Evolutionary conservation across 2,797 vertebrate genomes (phyloP).

Genomic region (Columba guinea): DNA sequence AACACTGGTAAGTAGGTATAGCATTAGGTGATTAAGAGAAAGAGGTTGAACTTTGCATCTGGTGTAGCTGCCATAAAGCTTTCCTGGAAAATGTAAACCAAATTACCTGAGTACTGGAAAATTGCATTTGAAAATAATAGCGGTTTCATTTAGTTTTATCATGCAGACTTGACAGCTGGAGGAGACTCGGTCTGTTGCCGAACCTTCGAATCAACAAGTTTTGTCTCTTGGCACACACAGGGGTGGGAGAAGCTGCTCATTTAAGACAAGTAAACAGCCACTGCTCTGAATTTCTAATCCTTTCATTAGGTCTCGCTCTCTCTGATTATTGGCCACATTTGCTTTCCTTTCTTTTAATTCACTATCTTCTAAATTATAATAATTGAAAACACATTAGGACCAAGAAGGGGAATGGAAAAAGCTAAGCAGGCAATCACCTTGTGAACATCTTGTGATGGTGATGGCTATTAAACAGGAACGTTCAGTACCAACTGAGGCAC

Average conservation of each 20-base stretch:
- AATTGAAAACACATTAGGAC: constrained; percentile 65
- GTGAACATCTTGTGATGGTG: constrained; percentile 75
- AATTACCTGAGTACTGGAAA: constrained; percentile 38
- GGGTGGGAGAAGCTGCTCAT: constrained; percentile 22
- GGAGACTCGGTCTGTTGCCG: constrained; percentile 5
- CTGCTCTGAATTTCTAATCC: constrained; percentile 34
- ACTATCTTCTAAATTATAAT: constrained; percentile 63
- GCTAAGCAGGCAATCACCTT: constrained; percentile 73
- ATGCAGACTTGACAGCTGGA: constrained; percentile 37
- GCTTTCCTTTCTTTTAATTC: constrained; percentile 58
- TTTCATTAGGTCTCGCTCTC: background rate
- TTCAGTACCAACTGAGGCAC: constrained; percentile 74
- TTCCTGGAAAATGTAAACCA: constrained; percentile 54
- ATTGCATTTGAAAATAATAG: constrained; percentile 50
- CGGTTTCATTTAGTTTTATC: background rate
- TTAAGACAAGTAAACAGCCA: constrained; percentile 12
- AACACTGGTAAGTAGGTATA: constrained; percentile 8
- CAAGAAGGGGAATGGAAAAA: constrained; percentile 53
- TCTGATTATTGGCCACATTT: background rate
- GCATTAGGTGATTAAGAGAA: background rate
- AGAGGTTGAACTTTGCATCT: constrained; percentile 40
- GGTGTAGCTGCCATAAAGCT: constrained; percentile 2
- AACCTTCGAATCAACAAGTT: constrained; percentile 53
- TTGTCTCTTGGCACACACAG: background rate
- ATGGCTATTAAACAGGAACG: constrained; percentile 77